Conservation (phyloP, 2,797 vertebrate species). For the Todus mexicanus region DNA sequence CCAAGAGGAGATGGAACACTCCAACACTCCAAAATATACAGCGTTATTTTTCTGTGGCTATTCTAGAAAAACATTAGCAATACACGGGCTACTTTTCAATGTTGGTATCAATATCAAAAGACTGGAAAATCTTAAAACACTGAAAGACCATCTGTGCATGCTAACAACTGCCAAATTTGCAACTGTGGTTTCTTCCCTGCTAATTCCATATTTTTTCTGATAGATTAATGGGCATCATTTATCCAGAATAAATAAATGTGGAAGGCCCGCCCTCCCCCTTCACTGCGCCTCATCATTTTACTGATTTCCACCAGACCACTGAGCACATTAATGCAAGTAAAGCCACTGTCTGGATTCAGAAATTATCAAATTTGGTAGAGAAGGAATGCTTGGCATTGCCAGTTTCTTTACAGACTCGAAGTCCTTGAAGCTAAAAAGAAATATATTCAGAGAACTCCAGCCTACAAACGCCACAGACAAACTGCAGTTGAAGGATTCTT, state of each 20-base stretch:
- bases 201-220: slow-evolving; percentile 69
- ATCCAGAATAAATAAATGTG: slow-evolving; percentile 67
- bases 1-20: not conserved
- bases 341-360: slow-evolving; percentile 40
- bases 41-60: slow-evolving; percentile 38
- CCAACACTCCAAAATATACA: slow-evolving; percentile 25
- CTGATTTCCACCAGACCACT: slow-evolving; percentile 45
- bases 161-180: slow-evolving; percentile 60
- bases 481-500: slow-evolving; percentile 47
- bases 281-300: slow-evolving; percentile 12
- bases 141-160: slow-evolving; percentile 60
- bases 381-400: slow-evolving; percentile 5
- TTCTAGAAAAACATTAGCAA: slow-evolving; percentile 47
- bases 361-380: slow-evolving; percentile 30
- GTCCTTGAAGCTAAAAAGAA: slow-evolving; percentile 16
- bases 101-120: slow-evolving; percentile 73
- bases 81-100: slow-evolving; percentile 39
- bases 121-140: slow-evolving; percentile 64
- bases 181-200: slow-evolving; percentile 60
- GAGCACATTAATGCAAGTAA: slow-evolving; percentile 43
- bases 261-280: slow-evolving; percentile 11
- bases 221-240: slow-evolving; percentile 69
- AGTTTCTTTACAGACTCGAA: slow-evolving; percentile 41
- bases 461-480: slow-evolving; percentile 10
- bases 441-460: not conserved